Percentiles rank a stretch among this genome's conserved stretches.
Evolutionary conservation across 2,888 invertebrate species (phyloP).

Genomic region (Athrips mouffetella): DNA sequence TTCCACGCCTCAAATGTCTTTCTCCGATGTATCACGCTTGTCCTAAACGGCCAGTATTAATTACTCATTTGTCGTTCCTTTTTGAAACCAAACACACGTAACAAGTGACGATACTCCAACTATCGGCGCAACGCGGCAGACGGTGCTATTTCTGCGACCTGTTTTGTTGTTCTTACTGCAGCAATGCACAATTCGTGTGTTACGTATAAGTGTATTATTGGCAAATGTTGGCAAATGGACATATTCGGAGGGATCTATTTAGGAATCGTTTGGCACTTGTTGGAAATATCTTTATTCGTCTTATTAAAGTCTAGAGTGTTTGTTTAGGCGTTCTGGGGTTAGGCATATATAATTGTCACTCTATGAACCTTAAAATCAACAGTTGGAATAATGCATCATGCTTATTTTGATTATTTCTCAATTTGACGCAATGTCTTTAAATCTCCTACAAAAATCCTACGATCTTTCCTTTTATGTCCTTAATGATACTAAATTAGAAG

Average conservation of each 20-base stretch:
- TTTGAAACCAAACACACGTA: constrained; percentile 7
- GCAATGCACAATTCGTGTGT: constrained; percentile 41
- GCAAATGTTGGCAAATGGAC: constrained; percentile 1
- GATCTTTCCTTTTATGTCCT: no score
- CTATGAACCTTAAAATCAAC: no score
- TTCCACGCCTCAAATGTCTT: no score
- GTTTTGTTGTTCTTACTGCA: constrained; percentile 54
- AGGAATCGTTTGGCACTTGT: constrained; percentile 7
- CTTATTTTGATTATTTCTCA: no score
- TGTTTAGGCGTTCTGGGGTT: no score
- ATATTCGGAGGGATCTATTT: constrained; percentile 8
- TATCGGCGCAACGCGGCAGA: constrained; percentile 38
- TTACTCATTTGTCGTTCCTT: constrained; percentile 1
- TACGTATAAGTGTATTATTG: constrained; percentile 21
- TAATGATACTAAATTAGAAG: no score
- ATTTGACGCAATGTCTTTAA: no score
- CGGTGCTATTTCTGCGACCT: constrained; percentile 51
- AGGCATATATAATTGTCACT: no score
- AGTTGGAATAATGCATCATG: no score
- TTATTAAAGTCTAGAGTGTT: constrained; percentile 1
- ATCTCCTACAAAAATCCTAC: no score
- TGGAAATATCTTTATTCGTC: constrained; percentile 6
- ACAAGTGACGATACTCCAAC: constrained; percentile 6
- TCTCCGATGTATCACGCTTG: no score
- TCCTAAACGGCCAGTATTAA: not conserved